Percentiles rank a stretch among this genome's conserved stretches.
Evolutionary conservation across 2,888 invertebrate genomes (phyloP).

Genomic region (Spodoptera picta): DNA sequence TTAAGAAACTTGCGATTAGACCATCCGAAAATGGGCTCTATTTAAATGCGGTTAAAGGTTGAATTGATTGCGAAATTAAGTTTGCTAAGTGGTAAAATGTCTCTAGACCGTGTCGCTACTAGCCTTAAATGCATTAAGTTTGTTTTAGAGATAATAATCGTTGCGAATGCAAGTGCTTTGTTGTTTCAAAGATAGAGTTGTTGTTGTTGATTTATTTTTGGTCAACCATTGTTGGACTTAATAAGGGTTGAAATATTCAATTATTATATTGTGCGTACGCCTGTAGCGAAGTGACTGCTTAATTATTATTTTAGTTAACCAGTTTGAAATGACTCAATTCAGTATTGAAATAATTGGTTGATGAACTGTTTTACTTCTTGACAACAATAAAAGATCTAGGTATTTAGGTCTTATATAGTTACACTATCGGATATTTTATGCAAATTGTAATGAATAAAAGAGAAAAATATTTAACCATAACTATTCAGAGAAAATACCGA

Average conservation of each 20-base stretch:
- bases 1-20: conserved; percentile 57
- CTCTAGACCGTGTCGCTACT: conserved; percentile 87
- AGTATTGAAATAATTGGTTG: conserved; percentile 1
- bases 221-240: conserved; percentile 81
- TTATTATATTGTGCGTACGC: conserved; percentile 57
- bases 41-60: conserved; percentile 55
- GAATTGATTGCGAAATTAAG: conserved; percentile 53
- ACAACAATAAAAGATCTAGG: too few relatives aligned
- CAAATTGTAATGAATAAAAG: too few relatives aligned
- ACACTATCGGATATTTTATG: too few relatives aligned
- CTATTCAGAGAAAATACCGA: conserved; percentile 8
- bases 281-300: conserved; percentile 29
- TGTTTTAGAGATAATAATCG: conserved; percentile 88
- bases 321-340: conserved; percentile 15
- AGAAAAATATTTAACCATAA: background rate
- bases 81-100: conserved; percentile 79
- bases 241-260: conserved; percentile 69
- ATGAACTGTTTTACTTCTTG: too few relatives aligned
- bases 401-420: too few relatives aligned
- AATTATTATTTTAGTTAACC: conserved; percentile 24
- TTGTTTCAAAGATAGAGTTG: conserved; percentile 88
- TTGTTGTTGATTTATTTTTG: conserved; percentile 86
- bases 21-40: conserved; percentile 66
- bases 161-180: conserved; percentile 83
- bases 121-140: conserved; percentile 88